Evolutionary conservation across 2,113 vertebrate genomes (phyloP).

Genomic region (Sula dactylatra): DNA sequence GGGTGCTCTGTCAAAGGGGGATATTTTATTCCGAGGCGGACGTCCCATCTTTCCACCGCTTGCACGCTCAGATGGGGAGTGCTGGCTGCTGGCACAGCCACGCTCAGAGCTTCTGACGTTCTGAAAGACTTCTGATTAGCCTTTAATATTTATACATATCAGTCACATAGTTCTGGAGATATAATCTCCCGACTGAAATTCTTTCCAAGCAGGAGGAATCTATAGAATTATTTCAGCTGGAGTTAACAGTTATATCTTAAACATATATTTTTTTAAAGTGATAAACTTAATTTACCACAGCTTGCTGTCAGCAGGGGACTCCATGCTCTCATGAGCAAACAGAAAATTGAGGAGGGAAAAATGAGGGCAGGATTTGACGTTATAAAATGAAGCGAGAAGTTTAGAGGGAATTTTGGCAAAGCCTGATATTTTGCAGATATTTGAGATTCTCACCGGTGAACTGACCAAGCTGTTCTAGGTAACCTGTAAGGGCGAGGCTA

Average conservation of each 20-base stretch:
- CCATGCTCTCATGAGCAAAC: not conserved
- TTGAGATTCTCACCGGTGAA: not conserved
- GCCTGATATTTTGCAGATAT: not conserved
- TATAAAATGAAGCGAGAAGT: not conserved
- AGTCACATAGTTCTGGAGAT: not conserved
- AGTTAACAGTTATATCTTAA: not conserved
- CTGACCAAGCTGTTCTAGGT: not conserved
- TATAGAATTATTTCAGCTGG: not conserved
- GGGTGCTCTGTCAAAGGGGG: no score
- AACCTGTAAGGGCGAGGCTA: not conserved
- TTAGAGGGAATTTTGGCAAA: not conserved
- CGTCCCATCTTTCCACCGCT: rapidly evolving
- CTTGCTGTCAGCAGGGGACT: not conserved
- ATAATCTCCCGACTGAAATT: not conserved
- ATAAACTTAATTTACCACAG: constrained; percentile 1
- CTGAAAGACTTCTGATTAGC: not conserved
- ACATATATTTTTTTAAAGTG: not conserved
- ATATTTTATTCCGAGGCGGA: rapidly evolving
- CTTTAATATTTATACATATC: not conserved
- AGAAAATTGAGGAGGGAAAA: not conserved
- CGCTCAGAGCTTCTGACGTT: not conserved
- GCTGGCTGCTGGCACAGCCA: not conserved
- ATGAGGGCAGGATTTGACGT: not conserved
- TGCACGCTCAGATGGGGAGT: rapidly evolving
- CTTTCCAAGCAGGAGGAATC: not conserved